Base-by-base conservation (phyloP, 2,797 vertebrate species). In the Enteromius trimaculatus region DNA sequence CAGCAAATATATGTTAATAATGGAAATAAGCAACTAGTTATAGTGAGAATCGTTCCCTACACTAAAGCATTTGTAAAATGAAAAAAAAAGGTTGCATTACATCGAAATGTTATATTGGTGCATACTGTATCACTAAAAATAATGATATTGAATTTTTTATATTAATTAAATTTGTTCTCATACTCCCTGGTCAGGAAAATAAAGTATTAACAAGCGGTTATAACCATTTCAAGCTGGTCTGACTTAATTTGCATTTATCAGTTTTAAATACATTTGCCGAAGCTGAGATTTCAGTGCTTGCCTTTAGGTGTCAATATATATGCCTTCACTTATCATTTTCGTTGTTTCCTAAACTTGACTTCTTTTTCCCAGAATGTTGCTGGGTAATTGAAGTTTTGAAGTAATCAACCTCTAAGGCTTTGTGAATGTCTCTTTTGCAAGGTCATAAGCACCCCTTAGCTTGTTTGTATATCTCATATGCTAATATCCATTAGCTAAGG, bases 401-500 rank as follows among this genome's bases (percentile, higher is more conserved):
- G 65, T 39, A 64, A 68, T 26, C 51, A 44, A 44, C 49, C 55
- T 87, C 84, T 53, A 77, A 72, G 82, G 84, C 16, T 13, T 51
- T 39, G n/a, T 31, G 44, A 70, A 68, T 29, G 58, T 72, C 34
- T 53, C 86, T 77, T 79, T 62, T 75, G 47, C n/a, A 81, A 85
- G 53, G 74, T 64, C 69, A 86, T 71, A 81, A 86, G 78, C 64
- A 85, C 79, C 79, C 84, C 58, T 81, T 21, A 86, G 74, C 83
- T 85, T 83, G 83, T 89, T 91, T 89, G 86, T 89, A 83, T 85
- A 70, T 87, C 81, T 82, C 74, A 75, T 90, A 88, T 91, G 89
- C 90, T 91, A 94, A 93, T 92, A 91, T 88, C 82, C 34, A 72
- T 84, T 86, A 88, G 86, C 86, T 90, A 85, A 87, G 84, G 89